Evolutionary conservation across 2,888 invertebrate genomes (phyloP).

Genomic region (Standfussiana lucernea): DNA sequence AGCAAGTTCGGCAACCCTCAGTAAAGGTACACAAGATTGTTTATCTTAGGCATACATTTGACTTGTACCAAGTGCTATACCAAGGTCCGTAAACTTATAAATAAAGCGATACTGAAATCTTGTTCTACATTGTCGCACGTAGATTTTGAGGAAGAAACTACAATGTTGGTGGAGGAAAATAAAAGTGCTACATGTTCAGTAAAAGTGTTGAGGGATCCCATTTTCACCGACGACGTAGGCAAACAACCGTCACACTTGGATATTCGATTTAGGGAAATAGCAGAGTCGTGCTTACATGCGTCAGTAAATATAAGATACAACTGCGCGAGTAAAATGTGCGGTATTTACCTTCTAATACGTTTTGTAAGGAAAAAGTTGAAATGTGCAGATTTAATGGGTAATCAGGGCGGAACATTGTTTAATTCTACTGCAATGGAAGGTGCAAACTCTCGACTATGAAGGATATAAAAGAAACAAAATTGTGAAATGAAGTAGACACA

Average conservation of each 20-base stretch:
- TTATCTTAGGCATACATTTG: constrained; percentile 65
- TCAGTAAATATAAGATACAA: constrained; percentile 61
- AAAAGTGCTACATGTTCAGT: constrained; percentile 56
- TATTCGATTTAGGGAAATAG: constrained; percentile 71
- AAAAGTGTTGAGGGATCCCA: constrained; percentile 49
- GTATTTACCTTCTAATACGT: constrained; percentile 46
- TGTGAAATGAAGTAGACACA: constrained; percentile 18
- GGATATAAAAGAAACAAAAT: constrained; percentile 37
- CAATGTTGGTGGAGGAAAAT: constrained; percentile 52
- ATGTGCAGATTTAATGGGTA: constrained; percentile 41
- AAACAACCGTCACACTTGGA: constrained; percentile 67
- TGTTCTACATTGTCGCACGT: constrained; percentile 52
- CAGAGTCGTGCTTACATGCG: constrained; percentile 61
- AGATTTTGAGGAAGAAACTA: constrained; percentile 55
- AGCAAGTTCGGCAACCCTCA: constrained; percentile 61
- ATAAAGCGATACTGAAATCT: constrained; percentile 55
- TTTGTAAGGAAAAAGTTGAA: constrained; percentile 40
- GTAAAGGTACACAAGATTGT: constrained; percentile 64
- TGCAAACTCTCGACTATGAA: constrained; percentile 36
- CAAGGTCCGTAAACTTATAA: constrained; percentile 57
- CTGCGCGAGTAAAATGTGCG: constrained; percentile 41
- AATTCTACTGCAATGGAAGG: constrained; percentile 48
- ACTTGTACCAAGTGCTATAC: constrained; percentile 59
- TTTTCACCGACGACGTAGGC: constrained; percentile 64
- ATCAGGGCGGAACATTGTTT: constrained; percentile 58